Conservation (phyloP, 35 echinoderm and acorn worm species). For the Ptychodera flava region DNA sequence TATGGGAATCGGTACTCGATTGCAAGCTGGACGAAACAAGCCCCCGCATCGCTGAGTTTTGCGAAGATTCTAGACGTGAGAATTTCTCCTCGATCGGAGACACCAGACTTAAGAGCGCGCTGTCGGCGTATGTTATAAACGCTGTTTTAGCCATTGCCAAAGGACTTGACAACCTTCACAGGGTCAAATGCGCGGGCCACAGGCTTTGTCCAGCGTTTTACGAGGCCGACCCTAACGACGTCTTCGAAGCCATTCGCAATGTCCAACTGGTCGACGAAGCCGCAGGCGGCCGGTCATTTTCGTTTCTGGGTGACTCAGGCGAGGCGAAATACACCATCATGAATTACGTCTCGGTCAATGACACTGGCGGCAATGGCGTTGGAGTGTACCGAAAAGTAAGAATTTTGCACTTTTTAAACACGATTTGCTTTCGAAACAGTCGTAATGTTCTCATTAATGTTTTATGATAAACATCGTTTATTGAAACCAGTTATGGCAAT, state of each 20-base stretch:
- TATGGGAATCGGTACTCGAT: not conserved
- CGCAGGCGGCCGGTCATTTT: not conserved
- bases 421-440: too few relatives aligned
- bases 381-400: not conserved
- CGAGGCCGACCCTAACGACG: not conserved
- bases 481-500: too few relatives aligned
- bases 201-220: not conserved
- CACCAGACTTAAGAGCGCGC: slow-evolving; percentile 31
- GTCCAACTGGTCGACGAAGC: not conserved
- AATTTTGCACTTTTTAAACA: too few relatives aligned
- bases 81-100: slow-evolving; percentile 1
- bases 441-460: too few relatives aligned
- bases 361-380: not conserved
- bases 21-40: not conserved
- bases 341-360: not conserved
- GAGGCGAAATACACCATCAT: not conserved
- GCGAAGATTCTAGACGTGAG: slow-evolving; percentile 14
- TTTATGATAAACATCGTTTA: too few relatives aligned
- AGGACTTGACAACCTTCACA: slow-evolving; percentile 49
- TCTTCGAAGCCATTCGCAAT: not conserved
- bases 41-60: not conserved
- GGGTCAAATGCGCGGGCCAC: slow-evolving; percentile 10
- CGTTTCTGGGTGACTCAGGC: not conserved
- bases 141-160: slow-evolving; percentile 73
- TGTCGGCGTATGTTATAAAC: slow-evolving; percentile 59